phyloP scores from a whole-genome alignment of 2,888 invertebrate genomes.

The Falcaria lacertinaria region DNA sequence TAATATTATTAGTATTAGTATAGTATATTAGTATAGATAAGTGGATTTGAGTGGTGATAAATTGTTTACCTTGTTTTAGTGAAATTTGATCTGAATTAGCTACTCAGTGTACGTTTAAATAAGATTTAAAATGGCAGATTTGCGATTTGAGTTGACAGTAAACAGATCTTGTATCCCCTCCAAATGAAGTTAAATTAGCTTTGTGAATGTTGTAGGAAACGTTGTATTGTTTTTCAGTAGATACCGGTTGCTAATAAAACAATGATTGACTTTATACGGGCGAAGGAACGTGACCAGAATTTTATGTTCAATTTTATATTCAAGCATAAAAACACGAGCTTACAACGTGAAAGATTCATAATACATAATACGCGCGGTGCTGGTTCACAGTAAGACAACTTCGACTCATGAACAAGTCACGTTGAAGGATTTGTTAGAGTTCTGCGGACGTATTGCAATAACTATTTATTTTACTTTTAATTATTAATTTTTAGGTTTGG shows the following conservation, averaged over 20 bases:
- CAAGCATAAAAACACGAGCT: slow-evolving; percentile 54
- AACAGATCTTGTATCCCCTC: background rate
- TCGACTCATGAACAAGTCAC: slow-evolving; percentile 10
- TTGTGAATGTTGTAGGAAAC: background rate
- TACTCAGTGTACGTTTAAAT: too few relatives aligned
- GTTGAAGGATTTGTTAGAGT: slow-evolving; percentile 11
- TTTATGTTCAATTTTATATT: slow-evolving; percentile 65
- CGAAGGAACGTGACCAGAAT: slow-evolving; percentile 61
- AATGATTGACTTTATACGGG: slow-evolving; percentile 68
- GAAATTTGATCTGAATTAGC: too few relatives aligned
- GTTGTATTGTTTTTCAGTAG: slow-evolving; percentile 15
- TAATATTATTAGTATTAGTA: too few relatives aligned
- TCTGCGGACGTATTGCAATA: background rate
- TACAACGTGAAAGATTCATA: slow-evolving; percentile 64
- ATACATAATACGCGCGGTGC: slow-evolving; percentile 33
- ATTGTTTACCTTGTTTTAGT: too few relatives aligned
- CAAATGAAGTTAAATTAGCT: slow-evolving; percentile 3
- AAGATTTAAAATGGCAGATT: too few relatives aligned
- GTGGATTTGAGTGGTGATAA: too few relatives aligned
- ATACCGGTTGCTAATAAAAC: slow-evolving; percentile 61
- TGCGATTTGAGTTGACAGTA: background rate
- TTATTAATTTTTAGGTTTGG: too few relatives aligned
- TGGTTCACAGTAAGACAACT: slow-evolving; percentile 28
- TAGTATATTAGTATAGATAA: too few relatives aligned
- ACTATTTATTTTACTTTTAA: too few relatives aligned